Percentiles rank a stretch among this genome's conserved stretches.
Conservation (phyloP, 2,113 vertebrate species). For the Glaucomys volans region DNA sequence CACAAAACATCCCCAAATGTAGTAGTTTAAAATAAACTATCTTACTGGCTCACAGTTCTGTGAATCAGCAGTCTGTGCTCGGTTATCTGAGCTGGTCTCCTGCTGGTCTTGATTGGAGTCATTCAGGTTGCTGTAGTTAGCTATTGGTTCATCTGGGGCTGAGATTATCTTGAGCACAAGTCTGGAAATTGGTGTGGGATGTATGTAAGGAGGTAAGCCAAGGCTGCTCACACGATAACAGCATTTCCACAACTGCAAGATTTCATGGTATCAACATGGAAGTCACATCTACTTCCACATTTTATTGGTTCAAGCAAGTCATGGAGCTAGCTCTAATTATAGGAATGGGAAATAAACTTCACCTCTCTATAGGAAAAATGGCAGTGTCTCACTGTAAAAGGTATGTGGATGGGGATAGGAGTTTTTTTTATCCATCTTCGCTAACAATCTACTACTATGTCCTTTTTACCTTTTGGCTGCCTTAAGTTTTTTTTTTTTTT, state of each 20-base stretch:
- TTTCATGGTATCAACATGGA: neutral
- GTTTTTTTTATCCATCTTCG: constrained; percentile 12
- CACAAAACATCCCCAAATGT: neutral
- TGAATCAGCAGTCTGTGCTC: neutral
- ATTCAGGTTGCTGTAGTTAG: neutral
- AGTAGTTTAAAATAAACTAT: neutral
- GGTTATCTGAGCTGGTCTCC: neutral
- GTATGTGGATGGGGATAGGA: neutral
- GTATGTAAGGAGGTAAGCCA: neutral
- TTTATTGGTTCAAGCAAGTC: constrained; percentile 39
- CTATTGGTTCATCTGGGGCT: neutral
- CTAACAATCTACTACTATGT: neutral
- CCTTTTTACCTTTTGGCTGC: neutral
- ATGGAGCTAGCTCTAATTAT: neutral
- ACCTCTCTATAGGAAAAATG: neutral
- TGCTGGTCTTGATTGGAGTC: constrained; percentile 15
- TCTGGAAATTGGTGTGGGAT: neutral
- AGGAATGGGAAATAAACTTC: neutral
- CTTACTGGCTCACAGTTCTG: neutral
- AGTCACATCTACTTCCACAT: neutral
- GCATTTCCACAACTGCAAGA: neutral
- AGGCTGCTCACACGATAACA: neutral
- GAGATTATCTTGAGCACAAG: neutral
- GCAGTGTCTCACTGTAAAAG: constrained; percentile 11
- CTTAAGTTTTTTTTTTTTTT: neutral